Base-by-base conservation (phyloP, 2,797 vertebrate species). In the Eospalax fontanierii region DNA sequence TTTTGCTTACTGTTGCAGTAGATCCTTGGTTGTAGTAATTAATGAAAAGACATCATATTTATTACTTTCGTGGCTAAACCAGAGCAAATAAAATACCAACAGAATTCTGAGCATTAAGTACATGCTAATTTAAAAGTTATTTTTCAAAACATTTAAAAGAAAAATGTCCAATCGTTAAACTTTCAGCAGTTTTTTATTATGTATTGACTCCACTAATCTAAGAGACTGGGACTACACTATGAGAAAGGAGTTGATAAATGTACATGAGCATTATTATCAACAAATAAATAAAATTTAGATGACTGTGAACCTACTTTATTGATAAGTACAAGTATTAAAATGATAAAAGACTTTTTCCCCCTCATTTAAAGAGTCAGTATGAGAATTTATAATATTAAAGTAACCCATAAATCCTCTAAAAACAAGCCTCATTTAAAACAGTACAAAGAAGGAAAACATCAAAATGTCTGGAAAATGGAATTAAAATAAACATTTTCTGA, bases 1-100 rank as follows among this genome's bases (percentile, higher is more conserved):
- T 28, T 66, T 89, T 87, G 14, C 50, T 93, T 43, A 86, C 46
- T 11, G 38, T 38, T 68, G 1, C 57, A 50, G 30, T 86, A 65
- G 40, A 22, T 92, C 16, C 40, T 95, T 75, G 12, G 61, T 40
- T 91, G 85, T 85, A 71, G 10, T 87, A n/a, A 85, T 89, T 81
- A 79, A 63, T 91, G 30, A 90, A 94, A 84, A 24, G 26, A 90
- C 79, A 40, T 19, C 16, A 24, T 82, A 28, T 61, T 46, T 85
- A 71, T 80, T 87, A 66, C 16, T 89, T 93, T 89, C 50, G 38
- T 79, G 38, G 26, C 59, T 79, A 89, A 93, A 75, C 89, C 50
- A 91, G 59, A 96, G 54, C 38, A 91, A 93, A 33, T 63, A 81
- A 90, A 91, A 89, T 21, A 65, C 30, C 87, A 94, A 76, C 57